These are phyloP conservation scores for Spinibarbus caldwelli DNA, from an alignment of 2,797 vertebrate species.

Conservation along the genomic window DNA sequence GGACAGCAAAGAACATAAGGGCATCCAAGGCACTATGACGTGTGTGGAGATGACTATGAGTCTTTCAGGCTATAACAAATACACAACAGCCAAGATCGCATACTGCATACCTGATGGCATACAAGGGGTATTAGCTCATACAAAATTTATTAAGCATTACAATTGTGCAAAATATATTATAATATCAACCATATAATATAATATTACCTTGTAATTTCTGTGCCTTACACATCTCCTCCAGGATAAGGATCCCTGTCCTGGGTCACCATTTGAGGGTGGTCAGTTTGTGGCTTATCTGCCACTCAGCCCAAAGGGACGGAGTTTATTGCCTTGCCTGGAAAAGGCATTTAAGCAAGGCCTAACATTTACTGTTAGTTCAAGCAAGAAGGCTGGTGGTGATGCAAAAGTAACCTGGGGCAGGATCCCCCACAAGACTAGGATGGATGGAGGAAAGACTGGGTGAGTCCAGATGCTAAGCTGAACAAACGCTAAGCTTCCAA, in stretches of 20 bases:
- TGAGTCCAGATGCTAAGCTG: constrained; percentile 65
- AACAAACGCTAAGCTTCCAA: background rate
- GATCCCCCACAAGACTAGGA: constrained; percentile 85
- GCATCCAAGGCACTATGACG: constrained; percentile 69
- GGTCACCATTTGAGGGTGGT: constrained; percentile 80
- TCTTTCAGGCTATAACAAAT: constrained; percentile 69
- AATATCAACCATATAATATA: too few relatives aligned
- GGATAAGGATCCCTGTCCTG: constrained; percentile 80
- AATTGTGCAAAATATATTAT: background rate
- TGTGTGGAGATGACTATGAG: constrained; percentile 63
- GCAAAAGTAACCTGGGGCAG: constrained; percentile 76
- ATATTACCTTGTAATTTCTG: background rate
- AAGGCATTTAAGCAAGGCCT: constrained; percentile 81
- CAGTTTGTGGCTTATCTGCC: constrained; percentile 82
- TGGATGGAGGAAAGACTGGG: constrained; percentile 78
- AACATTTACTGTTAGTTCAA: constrained; percentile 78
- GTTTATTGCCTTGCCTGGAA: constrained; percentile 72
- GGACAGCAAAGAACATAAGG: constrained; percentile 14
- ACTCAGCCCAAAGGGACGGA: constrained; percentile 65
- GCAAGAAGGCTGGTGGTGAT: constrained; percentile 41
- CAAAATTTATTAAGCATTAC: background rate
- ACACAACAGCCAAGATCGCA: constrained; percentile 72
- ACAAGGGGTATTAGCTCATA: constrained; percentile 79
- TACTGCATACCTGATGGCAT: constrained; percentile 83
- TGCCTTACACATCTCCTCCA: constrained; percentile 58